Evolutionary conservation across 2,888 invertebrate species (phyloP).

Genomic region (Hedya salicella): DNA sequence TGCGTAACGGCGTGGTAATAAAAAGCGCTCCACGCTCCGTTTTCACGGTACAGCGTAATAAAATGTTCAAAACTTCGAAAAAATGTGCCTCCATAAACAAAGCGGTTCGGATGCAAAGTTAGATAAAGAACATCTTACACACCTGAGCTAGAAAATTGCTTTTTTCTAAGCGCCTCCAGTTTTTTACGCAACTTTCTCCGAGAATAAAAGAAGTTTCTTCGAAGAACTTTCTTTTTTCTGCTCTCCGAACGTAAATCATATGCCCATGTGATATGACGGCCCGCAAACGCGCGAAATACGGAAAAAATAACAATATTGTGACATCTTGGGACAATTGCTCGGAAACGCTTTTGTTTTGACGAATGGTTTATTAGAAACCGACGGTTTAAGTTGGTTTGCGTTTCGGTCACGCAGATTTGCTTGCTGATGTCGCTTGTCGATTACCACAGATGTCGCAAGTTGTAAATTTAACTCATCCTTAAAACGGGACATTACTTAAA

Average conservation of each 20-base stretch:
- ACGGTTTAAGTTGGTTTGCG: constrained; percentile 50
- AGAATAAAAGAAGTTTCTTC: constrained; percentile 82
- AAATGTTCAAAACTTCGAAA: constrained; percentile 83
- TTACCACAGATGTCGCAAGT: constrained; percentile 51
- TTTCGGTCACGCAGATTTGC: constrained; percentile 38
- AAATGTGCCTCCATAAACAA: constrained; percentile 83
- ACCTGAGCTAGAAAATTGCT: constrained; percentile 86
- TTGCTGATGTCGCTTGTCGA: constrained; percentile 33
- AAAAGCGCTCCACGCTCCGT: constrained; percentile 58
- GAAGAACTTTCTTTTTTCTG: constrained; percentile 78
- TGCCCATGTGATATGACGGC: constrained; percentile 69
- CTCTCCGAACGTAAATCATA: constrained; percentile 72
- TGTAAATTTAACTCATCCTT: constrained; percentile 56
- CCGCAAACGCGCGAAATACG: constrained; percentile 71
- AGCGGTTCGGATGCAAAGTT: constrained; percentile 84
- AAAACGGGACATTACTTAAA: constrained; percentile 64
- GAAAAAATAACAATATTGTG: constrained; percentile 79
- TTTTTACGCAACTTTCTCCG: constrained; percentile 83
- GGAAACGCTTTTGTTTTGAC: constrained; percentile 62
- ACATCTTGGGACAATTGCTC: constrained; percentile 68
- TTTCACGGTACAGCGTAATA: constrained; percentile 77
- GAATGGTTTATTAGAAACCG: constrained; percentile 55
- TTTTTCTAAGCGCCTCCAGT: constrained; percentile 83
- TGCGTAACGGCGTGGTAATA: constrained; percentile 49
- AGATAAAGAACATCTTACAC: constrained; percentile 85